phyloP scores from a whole-genome alignment of 2,888 invertebrate species.

The Synergus itoensis region DNA sequence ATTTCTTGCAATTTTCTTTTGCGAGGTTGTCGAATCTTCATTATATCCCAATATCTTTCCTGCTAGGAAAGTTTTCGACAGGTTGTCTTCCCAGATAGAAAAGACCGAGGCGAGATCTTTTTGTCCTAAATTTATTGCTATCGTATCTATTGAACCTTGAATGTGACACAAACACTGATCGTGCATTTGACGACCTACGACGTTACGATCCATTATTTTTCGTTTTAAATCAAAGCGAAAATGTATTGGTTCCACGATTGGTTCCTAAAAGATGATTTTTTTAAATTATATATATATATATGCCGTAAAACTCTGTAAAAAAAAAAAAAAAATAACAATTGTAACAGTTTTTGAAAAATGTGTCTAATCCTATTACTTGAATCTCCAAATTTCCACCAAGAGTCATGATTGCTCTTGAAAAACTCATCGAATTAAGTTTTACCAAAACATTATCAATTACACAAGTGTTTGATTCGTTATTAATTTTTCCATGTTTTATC shows the following conservation, averaged over 20 bases:
- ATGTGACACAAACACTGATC: slow-evolving; percentile 79
- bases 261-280: slow-evolving; percentile 79
- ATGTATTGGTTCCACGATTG: slow-evolving; percentile 86
- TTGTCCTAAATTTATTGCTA: slow-evolving; percentile 86
- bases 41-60: slow-evolving; percentile 64
- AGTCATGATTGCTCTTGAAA: slow-evolving; percentile 86
- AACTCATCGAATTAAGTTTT: slow-evolving; percentile 84
- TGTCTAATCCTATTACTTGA: slow-evolving; percentile 79
- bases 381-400: slow-evolving; percentile 86
- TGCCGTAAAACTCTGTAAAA: not conserved
- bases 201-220: slow-evolving; percentile 77
- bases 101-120: slow-evolving; percentile 86
- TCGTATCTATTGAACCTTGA: slow-evolving; percentile 83
- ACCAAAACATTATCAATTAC: slow-evolving; percentile 86
- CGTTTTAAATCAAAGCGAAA: slow-evolving; percentile 87
- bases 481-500: slow-evolving; percentile 64
- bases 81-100: slow-evolving; percentile 86
- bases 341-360: not conserved
- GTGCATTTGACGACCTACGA: slow-evolving; percentile 22
- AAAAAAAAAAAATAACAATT: not conserved
- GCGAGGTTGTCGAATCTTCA: slow-evolving; percentile 7
- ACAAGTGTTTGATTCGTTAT: slow-evolving; percentile 51
- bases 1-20: slow-evolving; percentile 55
- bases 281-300: not conserved
- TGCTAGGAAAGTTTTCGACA: slow-evolving; percentile 76